A percentile compares a stretch with the other conserved stretches of the same genome.
Conservation (phyloP, 1,140 invertebrate species). For the Brachionus sp. region DNA sequence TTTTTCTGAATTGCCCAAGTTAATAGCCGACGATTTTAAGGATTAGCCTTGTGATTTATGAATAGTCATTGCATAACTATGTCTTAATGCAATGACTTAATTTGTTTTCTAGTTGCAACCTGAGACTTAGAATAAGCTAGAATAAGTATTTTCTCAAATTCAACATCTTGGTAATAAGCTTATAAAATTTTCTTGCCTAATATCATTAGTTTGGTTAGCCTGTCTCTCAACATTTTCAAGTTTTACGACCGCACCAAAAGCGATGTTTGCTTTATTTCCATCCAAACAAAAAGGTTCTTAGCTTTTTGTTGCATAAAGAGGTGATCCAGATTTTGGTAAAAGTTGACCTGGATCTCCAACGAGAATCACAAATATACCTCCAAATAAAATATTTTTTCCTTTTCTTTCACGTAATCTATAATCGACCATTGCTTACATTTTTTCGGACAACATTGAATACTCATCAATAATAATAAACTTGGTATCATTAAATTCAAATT, state of each 20-base stretch:
- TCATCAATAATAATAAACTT: not conserved
- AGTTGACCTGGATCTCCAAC: not conserved
- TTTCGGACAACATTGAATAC: not conserved
- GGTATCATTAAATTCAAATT: conserved; percentile 1
- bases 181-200: not conserved
- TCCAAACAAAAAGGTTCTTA: not conserved
- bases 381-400: not conserved
- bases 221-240: not conserved
- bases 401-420: not conserved
- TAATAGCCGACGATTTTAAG: not conserved
- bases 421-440: not conserved
- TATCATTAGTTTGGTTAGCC: not conserved
- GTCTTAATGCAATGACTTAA: not conserved
- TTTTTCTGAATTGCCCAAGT: not conserved
- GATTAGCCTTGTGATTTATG: not conserved
- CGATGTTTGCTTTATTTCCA: not conserved
- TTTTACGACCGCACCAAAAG: not conserved
- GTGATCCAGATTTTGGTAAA: not conserved
- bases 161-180: not conserved
- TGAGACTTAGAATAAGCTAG: not conserved
- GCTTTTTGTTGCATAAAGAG: not conserved
- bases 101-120: not conserved
- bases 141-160: not conserved
- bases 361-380: not conserved
- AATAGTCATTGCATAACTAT: not conserved